Base-by-base conservation (phyloP, 2,113 vertebrate species). In the Apeltes quadracus region DNA sequence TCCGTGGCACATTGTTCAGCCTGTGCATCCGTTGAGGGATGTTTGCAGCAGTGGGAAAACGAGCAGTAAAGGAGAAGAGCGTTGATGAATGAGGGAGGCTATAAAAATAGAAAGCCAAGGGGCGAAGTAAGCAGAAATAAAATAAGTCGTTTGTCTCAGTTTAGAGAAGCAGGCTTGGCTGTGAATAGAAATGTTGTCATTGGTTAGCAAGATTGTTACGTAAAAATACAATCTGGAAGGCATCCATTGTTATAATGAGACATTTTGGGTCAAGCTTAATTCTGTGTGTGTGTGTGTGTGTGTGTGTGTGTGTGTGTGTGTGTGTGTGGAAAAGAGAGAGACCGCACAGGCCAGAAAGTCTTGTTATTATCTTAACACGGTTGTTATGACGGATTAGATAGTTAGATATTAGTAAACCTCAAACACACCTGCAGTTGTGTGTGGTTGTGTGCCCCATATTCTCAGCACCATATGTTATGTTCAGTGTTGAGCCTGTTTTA, bases 101-200 rank as follows among this genome's bases (percentile, higher is more conserved):
- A 72, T 72, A 75, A 86, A 87, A 88, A 85, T 87, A 84, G 86
- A 87, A 86, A 82, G 79, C 64, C 4, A 57, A 67, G 27, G 39
- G 20, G 29, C 53, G 70, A 50, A 48, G 65, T 63, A 81, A 68
- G 65, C 55, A 79, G 64, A 78, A 76, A 82, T 68, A 66, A 84
- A 84, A 73, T 38, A 67, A 76, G 72, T 79, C 53, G 13, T 87
- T 87, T 83, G 70, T 81, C 72, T 84, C 70, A 36, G 62, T 84
- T 81, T 86, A 71, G 63, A 55, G 61, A 44, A n/a, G 57, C 22
- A 38, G 44, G 67, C 68, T 79, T 78, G 61, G 76, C 66, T 66
- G 63, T 64, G 66, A 84, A 80, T 81, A 65, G 61, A 73, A 79
- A 76, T 81, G 72, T 67, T 81, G 51, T 66, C 74, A 46, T 48